These are phyloP conservation scores for Picus viridis DNA, from an alignment of 2,797 vertebrate genomes.

Conservation along the genomic window DNA sequence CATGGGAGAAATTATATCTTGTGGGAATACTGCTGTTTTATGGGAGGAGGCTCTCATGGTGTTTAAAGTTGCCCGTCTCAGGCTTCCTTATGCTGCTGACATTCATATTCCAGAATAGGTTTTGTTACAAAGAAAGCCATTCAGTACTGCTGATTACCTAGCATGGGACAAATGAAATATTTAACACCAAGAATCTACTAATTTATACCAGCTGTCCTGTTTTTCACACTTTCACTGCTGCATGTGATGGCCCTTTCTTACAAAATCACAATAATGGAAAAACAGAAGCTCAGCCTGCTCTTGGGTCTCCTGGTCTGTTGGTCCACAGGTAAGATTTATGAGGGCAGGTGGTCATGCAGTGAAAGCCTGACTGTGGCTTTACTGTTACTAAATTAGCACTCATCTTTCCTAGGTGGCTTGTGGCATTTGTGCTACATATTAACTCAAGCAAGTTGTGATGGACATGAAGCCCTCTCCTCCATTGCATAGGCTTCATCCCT, in stretches of 20 bases:
- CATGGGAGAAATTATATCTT: neutral
- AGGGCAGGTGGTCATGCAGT: neutral
- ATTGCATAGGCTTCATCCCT: neutral
- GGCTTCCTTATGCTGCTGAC: neutral
- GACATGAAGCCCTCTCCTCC: neutral
- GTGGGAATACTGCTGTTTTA: neutral
- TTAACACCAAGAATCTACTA: neutral
- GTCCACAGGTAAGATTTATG: neutral
- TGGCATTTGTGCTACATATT: rapidly evolving
- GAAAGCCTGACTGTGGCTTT: neutral
- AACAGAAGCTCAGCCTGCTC: neutral
- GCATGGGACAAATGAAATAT: neutral
- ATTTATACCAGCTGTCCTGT: neutral
- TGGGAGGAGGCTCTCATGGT: neutral
- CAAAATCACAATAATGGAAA: neutral
- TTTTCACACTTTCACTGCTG: neutral
- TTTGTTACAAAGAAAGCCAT: neutral
- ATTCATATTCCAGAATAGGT: neutral
- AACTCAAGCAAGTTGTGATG: neutral
- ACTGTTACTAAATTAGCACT: neutral
- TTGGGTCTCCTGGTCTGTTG: neutral
- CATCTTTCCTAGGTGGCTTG: neutral
- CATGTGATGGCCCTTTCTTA: neutral
- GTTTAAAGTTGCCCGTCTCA: neutral
- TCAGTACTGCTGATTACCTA: neutral